Evolutionary conservation across 2,113 vertebrate species (phyloP).

Genomic region (Ictalurus punctatus): DNA sequence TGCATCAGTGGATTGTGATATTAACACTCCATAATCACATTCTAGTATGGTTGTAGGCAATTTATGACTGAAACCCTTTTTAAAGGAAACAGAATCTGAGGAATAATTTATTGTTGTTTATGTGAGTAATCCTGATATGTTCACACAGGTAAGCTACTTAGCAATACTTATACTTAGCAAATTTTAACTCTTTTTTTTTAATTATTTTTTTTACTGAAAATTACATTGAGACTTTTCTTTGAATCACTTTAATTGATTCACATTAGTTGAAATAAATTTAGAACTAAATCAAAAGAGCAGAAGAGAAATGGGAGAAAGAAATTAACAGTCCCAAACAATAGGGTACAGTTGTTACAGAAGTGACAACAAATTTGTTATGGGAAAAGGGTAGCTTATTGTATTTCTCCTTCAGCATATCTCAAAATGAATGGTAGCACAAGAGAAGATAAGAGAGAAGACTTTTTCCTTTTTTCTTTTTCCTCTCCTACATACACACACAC

Average conservation of each 20-base stretch:
- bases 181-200: no score
- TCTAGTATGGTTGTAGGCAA: background rate
- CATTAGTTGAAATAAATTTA: background rate
- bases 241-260: background rate
- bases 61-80: background rate
- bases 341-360: background rate
- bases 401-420: background rate
- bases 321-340: background rate
- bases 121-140: background rate
- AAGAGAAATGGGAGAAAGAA: background rate
- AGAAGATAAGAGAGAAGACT: conserved; percentile 6
- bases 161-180: background rate
- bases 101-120: background rate
- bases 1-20: background rate
- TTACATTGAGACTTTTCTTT: background rate
- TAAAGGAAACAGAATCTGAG: background rate
- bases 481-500: background rate
- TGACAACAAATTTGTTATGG: conserved; percentile 15
- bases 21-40: background rate
- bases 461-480: background rate
- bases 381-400: background rate
- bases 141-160: background rate
- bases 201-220: background rate
- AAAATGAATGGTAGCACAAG: conserved; percentile 3
- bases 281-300: background rate